Evolutionary conservation across 2,888 invertebrate genomes (phyloP).

Genomic region (Stomorhina lunata): DNA sequence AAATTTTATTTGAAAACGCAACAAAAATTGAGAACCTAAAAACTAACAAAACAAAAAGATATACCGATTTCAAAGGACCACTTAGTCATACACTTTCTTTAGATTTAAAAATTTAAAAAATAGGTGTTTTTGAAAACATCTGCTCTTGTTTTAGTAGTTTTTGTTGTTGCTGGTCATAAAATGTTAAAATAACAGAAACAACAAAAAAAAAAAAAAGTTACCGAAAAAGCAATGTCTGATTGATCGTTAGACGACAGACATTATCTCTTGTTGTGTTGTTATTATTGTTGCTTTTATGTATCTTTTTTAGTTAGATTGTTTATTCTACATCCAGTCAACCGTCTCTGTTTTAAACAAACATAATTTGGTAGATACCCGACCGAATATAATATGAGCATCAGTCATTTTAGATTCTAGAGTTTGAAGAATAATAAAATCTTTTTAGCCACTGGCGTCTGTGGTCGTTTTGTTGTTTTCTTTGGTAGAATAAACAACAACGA

Average conservation of each 20-base stretch:
- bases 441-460: slow-evolving; percentile 44
- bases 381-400: background rate
- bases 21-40: background rate
- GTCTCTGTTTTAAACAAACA: background rate
- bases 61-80: slow-evolving; percentile 16
- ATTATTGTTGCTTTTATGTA: background rate
- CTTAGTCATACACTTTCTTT: background rate
- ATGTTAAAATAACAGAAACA: slow-evolving; percentile 29
- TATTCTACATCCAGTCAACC: background rate
- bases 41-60: background rate
- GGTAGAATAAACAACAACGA: background rate
- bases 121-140: slow-evolving; percentile 55
- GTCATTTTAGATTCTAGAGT: background rate
- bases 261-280: slow-evolving; percentile 23
- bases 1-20: slow-evolving; percentile 16
- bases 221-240: slow-evolving; percentile 35
- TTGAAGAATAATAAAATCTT: background rate
- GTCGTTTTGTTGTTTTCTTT: background rate
- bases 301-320: slow-evolving; percentile 20
- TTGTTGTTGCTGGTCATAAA: slow-evolving; percentile 33
- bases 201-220: too few species aligned
- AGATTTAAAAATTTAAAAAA: too few species aligned
- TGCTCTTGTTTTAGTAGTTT: slow-evolving; percentile 19
- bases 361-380: background rate
- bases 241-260: slow-evolving; percentile 40